Base-by-base conservation (phyloP, 2,113 vertebrate species). In the Tragelaphus imberbis region DNA sequence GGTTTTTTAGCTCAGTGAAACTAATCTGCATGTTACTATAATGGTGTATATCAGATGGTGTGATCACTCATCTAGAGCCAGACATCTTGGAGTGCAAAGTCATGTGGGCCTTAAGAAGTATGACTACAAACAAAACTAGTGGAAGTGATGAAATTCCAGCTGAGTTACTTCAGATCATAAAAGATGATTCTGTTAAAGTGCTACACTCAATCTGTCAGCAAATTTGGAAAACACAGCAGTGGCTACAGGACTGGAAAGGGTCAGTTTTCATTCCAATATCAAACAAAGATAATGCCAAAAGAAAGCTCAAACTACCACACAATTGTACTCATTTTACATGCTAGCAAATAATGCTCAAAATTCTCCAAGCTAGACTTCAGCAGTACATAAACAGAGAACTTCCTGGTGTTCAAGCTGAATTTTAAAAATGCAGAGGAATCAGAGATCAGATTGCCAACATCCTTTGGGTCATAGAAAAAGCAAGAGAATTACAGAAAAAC, bases 391-490 rank as follows among this genome's bases (percentile, higher is more conserved):
- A 68, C 16, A 19, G 33, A 19, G 33, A 68, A n/a, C 33, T 68
- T 68, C 7, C 33, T 68, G 33, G 7, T 68, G 7, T n/a, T n/a
- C 33, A 68, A 68, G 28, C 16, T 68, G 63, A 2, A 19, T n/a
- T 68, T n/a, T 19, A 16, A 19, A 68, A 68, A n/a, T 17, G 16
- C 16, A 68, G 63, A n/a, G 33, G 16, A n/a, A 10, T n/a, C 63
- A n/a, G 33, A n/a, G 63, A n/a, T 68, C 33, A n/a, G n/a, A n/a
- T 19, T 68, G 63, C 63, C 63, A 58, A 58, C 4, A 68, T 68
- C 7, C 2, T 0, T 5, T n/a, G 33, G 7, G 6, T n/a, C 16
- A 19, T 9, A 9, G 16, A 19, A 19, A 68, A 68, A 68, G 7
- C 16, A 19, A n/a, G 7, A 68, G 16, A 68, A n/a, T 68, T 68